phyloP scores from a whole-genome alignment of 2,113 vertebrate species.

The Columba janthina region DNA sequence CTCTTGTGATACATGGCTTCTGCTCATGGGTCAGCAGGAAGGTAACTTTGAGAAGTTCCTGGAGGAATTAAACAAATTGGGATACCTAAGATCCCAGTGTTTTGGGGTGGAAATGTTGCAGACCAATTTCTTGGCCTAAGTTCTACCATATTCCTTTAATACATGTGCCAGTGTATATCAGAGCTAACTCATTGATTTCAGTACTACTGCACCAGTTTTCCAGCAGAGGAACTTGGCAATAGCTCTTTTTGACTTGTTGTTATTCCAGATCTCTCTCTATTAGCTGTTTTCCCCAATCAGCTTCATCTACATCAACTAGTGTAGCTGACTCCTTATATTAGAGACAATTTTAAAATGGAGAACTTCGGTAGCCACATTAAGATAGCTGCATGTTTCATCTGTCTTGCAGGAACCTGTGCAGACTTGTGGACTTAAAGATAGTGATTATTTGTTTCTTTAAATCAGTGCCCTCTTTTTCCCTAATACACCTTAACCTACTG shows the following conservation, averaged over 20 bases:
- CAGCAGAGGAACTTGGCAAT: neutral
- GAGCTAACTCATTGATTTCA: neutral
- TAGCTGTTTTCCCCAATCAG: neutral
- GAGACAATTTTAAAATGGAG: neutral
- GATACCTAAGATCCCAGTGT: too few relatives aligned
- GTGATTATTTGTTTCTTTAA: neutral
- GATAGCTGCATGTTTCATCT: neutral
- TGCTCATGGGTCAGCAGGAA: neutral
- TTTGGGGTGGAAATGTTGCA: neutral
- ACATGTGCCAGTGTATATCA: fast-evolving
- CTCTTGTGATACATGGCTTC: fast-evolving
- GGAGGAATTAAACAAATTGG: neutral
- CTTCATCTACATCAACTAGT: neutral
- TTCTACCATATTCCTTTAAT: neutral
- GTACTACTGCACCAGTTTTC: neutral
- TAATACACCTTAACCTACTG: neutral
- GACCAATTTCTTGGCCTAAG: neutral
- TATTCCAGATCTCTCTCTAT: neutral
- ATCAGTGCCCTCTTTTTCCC: neutral
- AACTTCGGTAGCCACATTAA: neutral
- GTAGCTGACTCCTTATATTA: neutral
- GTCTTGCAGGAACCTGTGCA: neutral
- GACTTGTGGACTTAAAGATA: neutral
- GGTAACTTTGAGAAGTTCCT: neutral
- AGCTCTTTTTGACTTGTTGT: neutral